Percentiles rank a stretch among this genome's conserved stretches.
These are phyloP conservation scores for Pheucticus melanocephalus DNA, from an alignment of 2,113 vertebrate genomes.

Conservation along the genomic window DNA sequence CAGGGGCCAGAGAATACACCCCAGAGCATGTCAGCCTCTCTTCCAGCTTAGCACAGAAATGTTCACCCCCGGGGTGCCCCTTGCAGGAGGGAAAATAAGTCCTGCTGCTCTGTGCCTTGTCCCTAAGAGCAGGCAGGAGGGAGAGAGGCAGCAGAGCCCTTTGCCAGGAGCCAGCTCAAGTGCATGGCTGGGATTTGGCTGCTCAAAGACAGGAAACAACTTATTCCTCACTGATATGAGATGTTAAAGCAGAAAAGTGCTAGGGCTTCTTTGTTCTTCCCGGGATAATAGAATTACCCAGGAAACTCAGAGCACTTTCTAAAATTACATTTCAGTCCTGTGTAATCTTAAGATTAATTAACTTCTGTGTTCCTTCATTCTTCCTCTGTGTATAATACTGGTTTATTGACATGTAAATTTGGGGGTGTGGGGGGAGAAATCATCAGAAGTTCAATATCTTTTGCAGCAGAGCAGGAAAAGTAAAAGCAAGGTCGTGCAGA, in stretches of 20 bases:
- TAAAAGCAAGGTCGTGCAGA: background rate
- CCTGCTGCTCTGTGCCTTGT: background rate
- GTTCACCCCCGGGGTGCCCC: background rate
- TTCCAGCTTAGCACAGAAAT: background rate
- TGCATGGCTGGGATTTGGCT: background rate
- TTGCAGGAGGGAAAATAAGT: accelerated
- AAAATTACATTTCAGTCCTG: slow-evolving; percentile 7
- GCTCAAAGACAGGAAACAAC: background rate
- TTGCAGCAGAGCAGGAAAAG: background rate
- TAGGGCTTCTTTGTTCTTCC: background rate
- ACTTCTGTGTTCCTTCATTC: slow-evolving; percentile 14
- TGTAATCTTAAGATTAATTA: slow-evolving; percentile 47
- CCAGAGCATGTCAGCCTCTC: accelerated
- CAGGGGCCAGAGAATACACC: background rate
- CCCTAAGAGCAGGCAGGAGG: background rate
- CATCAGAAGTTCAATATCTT: slow-evolving; percentile 28
- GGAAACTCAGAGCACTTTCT: background rate
- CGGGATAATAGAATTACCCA: background rate
- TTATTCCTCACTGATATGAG: background rate
- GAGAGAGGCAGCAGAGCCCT: background rate
- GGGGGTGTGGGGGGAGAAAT: background rate
- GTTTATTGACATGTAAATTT: slow-evolving; percentile 37
- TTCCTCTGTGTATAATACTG: slow-evolving; percentile 1
- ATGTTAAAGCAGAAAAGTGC: background rate
- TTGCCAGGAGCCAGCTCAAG: background rate